phyloP scores from a whole-genome alignment of 2,888 invertebrate genomes.

The Rhyacophila evoluta region DNA sequence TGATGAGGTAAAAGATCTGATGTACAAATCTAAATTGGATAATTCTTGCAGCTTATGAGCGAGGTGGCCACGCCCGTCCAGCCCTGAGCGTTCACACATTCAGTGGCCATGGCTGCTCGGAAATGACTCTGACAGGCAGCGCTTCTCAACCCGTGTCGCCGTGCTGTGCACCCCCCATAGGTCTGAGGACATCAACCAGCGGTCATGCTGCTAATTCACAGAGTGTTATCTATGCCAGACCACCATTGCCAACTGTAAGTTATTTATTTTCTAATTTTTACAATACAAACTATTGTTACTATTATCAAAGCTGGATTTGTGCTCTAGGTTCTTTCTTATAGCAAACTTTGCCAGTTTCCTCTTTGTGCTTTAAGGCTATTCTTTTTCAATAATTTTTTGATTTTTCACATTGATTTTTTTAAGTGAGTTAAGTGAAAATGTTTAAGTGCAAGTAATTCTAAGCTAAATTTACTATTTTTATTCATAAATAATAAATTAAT shows the following conservation, averaged over 20 bases:
- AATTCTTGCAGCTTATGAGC: constrained; percentile 86
- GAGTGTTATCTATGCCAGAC: constrained; percentile 65
- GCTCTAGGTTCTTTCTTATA: too few relatives aligned
- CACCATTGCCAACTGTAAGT: constrained; percentile 80
- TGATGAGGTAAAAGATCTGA: too few relatives aligned
- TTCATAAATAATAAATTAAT: too few relatives aligned
- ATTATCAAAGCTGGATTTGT: too few relatives aligned
- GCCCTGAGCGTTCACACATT: constrained; percentile 90
- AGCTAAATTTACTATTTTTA: too few relatives aligned
- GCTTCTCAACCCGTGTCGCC: constrained; percentile 57
- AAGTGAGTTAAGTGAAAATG: background rate
- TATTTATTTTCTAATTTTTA: background rate
- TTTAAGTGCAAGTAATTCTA: too few relatives aligned
- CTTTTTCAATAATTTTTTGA: background rate
- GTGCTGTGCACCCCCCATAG: constrained; percentile 54
- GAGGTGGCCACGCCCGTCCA: constrained; percentile 84
- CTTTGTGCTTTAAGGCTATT: too few relatives aligned
- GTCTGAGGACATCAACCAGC: constrained; percentile 44
- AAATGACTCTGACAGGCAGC: constrained; percentile 56
- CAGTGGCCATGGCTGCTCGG: constrained; percentile 76
- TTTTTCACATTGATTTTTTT: background rate
- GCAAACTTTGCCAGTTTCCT: too few relatives aligned
- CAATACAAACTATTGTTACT: background rate
- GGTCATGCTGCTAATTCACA: constrained; percentile 39
- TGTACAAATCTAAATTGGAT: too few relatives aligned